Base-by-base conservation (phyloP, 1,140 invertebrate genomes). In the Pogonognathellus flavescens region DNA sequence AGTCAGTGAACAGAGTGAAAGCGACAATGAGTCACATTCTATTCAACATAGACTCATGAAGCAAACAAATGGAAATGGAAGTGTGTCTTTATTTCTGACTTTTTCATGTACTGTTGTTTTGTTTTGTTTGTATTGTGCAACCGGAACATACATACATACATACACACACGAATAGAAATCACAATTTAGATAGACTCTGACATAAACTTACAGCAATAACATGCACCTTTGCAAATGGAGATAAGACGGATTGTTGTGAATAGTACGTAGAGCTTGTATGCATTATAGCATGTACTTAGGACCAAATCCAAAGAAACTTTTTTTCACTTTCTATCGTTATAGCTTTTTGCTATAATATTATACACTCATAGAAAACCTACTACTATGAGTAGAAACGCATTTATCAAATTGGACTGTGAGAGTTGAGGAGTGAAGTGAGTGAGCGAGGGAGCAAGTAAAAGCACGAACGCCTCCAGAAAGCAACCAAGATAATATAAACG, bases 201-300 rank as follows among this genome's bases (percentile, higher is more conserved):
- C 62, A 66, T 66, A 66, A 66, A 66, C 20, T 66, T 66, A 66
- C 62, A 66, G 25, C 62, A 66, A 66, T 66, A 66, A 66, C 62
- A 66, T 66, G 62, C 25, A 66, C 62, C 62, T 66, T 66, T 66
- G 62, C 22, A 66, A 66, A 66, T 25, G 62, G 10, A 66, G 62
- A 66, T 66, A 66, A 66, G 62, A 66, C 62, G 62, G 62, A 66
- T 66, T 20, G 31, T 41, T 41, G 62, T 66, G 62, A 66, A 66
- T 41, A 41, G 31, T 41, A 41, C 25, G 62, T 66, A 41, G 62
- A 25, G 25, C 62, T 66, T 66, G 20, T 66, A 66, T 66, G 31
- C 31, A 25, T 66, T 66, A 66, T 66, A 41, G 62, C 25, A 66
- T 25, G 20, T 66, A 66, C 62, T 66, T 66, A 66, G 31, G 6